Conservation (phyloP, 2,888 invertebrate genomes). For the Anodontia alba region DNA sequence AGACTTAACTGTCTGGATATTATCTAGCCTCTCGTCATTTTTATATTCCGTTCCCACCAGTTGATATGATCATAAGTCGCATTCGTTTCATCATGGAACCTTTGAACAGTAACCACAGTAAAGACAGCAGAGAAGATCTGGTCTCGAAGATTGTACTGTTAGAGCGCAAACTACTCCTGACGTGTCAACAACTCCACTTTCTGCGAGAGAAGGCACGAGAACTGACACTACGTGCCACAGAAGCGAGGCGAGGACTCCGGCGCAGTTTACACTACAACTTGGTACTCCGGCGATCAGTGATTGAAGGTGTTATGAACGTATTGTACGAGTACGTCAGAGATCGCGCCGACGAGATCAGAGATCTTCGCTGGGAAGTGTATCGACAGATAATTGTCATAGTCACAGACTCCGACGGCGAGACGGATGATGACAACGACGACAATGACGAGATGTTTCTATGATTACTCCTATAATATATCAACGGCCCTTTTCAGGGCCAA, state of each 20-base stretch:
- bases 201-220: slow-evolving; percentile 13
- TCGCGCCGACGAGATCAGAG: slow-evolving; percentile 30
- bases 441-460: slow-evolving; percentile 23
- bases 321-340: slow-evolving; percentile 24
- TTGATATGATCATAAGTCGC: no score
- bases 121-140: background rate
- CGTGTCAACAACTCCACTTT: slow-evolving; percentile 18
- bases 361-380: slow-evolving; percentile 36
- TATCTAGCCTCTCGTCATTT: no score
- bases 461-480: background rate
- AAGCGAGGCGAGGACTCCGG: slow-evolving; percentile 9
- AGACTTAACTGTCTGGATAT: background rate
- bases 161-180: slow-evolving; percentile 25
- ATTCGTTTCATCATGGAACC: background rate
- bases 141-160: background rate
- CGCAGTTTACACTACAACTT: slow-evolving; percentile 36
- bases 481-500: slow-evolving; percentile 60
- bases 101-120: background rate
- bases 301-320: slow-evolving; percentile 46
- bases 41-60: no score
- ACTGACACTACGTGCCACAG: slow-evolving; percentile 19
- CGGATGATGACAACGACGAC: slow-evolving; percentile 29
- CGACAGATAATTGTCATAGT: slow-evolving; percentile 27
- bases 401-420: slow-evolving; percentile 30
- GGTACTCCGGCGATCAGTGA: slow-evolving; percentile 40